Conservation (phyloP, 2,113 vertebrate genomes). For the Melierax canorus region DNA sequence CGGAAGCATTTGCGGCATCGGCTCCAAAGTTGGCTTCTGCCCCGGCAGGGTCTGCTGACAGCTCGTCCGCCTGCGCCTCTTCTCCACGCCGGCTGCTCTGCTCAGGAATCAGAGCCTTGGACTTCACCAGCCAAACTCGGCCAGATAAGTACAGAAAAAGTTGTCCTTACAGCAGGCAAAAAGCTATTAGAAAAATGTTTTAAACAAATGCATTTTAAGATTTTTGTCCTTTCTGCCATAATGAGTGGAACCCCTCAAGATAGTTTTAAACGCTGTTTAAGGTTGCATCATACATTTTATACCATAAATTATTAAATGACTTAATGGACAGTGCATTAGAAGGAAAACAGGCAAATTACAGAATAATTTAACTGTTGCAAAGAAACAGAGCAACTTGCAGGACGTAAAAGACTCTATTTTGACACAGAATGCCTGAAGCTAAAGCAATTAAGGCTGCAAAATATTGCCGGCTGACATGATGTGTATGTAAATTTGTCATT, state of each 20-base stretch:
- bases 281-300: conserved; percentile 69
- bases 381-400: conserved; percentile 79
- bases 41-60: not conserved
- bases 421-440: conserved; percentile 80
- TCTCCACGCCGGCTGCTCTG: not conserved
- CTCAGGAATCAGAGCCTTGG: not conserved
- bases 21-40: not conserved
- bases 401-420: conserved; percentile 83
- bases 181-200: conserved; percentile 19
- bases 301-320: conserved; percentile 79
- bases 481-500: conserved; percentile 88
- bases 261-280: conserved; percentile 64
- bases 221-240: conserved; percentile 4
- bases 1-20: not conserved
- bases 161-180: not conserved
- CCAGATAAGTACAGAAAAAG: not conserved
- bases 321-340: conserved; percentile 82
- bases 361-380: conserved; percentile 82
- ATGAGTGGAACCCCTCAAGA: conserved; percentile 29
- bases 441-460: conserved; percentile 85
- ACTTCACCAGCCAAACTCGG: not conserved
- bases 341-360: conserved; percentile 80
- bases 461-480: conserved; percentile 83
- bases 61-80: not conserved
- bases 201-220: conserved; percentile 7